These are phyloP conservation scores for Axis porcinus DNA, from an alignment of 2,113 vertebrate genomes.

Conservation along the genomic window DNA sequence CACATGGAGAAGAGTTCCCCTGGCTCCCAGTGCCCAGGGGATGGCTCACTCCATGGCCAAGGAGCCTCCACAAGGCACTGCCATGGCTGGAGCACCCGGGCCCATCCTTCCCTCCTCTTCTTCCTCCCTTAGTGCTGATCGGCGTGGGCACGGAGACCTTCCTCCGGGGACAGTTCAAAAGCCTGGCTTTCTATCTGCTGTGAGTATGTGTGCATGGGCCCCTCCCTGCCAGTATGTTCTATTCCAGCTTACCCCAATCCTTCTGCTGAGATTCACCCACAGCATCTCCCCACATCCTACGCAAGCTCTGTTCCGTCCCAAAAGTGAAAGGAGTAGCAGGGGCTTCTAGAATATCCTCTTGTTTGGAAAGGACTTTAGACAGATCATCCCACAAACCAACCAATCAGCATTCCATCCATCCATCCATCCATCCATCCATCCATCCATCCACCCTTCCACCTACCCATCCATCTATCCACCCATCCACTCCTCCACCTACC, in stretches of 20 bases:
- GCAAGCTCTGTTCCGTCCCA: background rate
- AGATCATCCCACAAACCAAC: background rate
- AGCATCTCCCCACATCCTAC: too few relatives aligned
- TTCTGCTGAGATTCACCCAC: background rate
- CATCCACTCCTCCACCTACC: accelerated
- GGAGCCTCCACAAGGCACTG: background rate
- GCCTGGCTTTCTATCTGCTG: conserved; percentile 93
- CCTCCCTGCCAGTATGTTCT: background rate
- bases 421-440: accelerated
- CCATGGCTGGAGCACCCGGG: background rate
- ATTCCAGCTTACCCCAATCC: background rate
- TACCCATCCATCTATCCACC: accelerated
- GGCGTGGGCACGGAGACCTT: conserved; percentile 92
- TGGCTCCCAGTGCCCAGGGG: background rate
- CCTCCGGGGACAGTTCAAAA: conserved; percentile 87
- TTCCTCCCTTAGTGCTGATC: conserved; percentile 85
- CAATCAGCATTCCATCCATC: background rate
- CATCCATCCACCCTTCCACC: accelerated
- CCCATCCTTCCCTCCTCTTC: background rate
- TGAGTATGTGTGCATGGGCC: conserved; percentile 80
- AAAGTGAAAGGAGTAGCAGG: background rate
- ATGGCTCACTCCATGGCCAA: background rate
- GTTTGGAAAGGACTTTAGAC: background rate
- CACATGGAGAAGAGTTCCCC: accelerated
- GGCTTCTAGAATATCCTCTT: background rate